Base-by-base conservation (phyloP, 2,888 invertebrate species). In the Gryllus longicercus region DNA sequence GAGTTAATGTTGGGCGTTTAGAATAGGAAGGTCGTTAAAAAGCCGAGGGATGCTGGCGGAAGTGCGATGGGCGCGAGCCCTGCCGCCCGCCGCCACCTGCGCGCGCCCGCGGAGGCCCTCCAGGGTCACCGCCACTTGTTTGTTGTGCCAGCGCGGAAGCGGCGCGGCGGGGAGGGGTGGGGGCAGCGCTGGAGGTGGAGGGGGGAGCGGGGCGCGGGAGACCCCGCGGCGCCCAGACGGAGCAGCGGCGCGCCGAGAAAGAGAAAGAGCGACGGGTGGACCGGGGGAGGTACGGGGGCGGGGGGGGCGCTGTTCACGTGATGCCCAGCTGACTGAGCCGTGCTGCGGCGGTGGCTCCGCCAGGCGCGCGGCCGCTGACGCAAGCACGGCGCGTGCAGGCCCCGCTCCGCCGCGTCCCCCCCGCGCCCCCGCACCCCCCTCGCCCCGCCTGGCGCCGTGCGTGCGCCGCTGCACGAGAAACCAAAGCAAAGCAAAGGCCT, bases 231-330 rank as follows among this genome's bases (percentile, higher is more conserved):
- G 74, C 23, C n/a, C 74, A n/a, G n/a, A 74, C n/a, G n/a, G 74
- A 74, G 74, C 21, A 38, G 76, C 76, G 21, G 16, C 38, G n/a
- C 38, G 8, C 8, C 76, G 76, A n/a, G 38, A 38, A 5, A 63
- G 63, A 63, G 63, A 63, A 5, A 11, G 1, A 11, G 63, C 2
- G 63, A 63, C 5, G 4, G 16, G 10, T 2, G 2, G 25, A 25
- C 25, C 25, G 2, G 4, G 25, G 4, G 2, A 2, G 25, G 4
- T 4, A 25, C 2, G n/a, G 74, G 74, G 2, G n/a, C 38, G 74
- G 50, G 80, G 21, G 21, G 51, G 51, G 63, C 18, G 76, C 77
- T 85, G 85, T 88, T 87, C 88, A 87, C 87, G 87, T 85, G 86
- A 85, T 84, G 83, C 83, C 79, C 82, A 81, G 82, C 80, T 84